Evolutionary conservation across 1,140 invertebrate genomes (phyloP).

Genomic region (Arion vulgaris): DNA sequence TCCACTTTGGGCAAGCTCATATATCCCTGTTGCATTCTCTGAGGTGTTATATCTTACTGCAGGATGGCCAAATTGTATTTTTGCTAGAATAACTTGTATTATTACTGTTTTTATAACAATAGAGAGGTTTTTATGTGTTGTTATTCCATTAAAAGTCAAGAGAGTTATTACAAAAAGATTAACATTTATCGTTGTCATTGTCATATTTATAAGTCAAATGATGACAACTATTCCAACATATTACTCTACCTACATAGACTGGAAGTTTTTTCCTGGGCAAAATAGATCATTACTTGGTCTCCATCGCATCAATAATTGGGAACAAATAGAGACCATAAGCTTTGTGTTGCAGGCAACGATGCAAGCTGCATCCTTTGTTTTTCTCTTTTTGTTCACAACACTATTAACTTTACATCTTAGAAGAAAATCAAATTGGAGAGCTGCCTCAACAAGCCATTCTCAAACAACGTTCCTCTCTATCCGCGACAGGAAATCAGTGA

Average conservation of each 20-base stretch:
- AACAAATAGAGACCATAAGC: not conserved
- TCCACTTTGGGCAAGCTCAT: no score
- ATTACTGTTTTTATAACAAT: conserved; percentile 10
- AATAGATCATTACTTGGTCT: not conserved
- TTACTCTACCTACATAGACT: not conserved
- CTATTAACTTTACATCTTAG: not conserved
- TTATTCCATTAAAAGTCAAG: conserved; percentile 1
- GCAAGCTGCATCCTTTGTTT: not conserved
- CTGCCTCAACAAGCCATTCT: not conserved
- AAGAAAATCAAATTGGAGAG: not conserved
- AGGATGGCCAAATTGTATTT: not conserved
- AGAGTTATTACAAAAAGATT: not conserved
- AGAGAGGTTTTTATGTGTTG: conserved; percentile 9
- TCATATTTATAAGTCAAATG: not conserved
- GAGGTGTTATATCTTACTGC: not conserved
- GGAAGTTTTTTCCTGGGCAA: not conserved
- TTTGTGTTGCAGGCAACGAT: not conserved
- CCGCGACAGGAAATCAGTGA: not conserved
- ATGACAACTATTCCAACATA: not conserved
- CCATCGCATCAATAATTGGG: not conserved
- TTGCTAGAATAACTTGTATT: not conserved
- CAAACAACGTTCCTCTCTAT: not conserved
- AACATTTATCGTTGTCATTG: not conserved
- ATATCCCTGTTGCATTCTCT: not conserved
- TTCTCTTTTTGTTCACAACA: not conserved